Conservation (phyloP, 2,113 vertebrate genomes). For the Andinoacara biseriatus region DNA sequence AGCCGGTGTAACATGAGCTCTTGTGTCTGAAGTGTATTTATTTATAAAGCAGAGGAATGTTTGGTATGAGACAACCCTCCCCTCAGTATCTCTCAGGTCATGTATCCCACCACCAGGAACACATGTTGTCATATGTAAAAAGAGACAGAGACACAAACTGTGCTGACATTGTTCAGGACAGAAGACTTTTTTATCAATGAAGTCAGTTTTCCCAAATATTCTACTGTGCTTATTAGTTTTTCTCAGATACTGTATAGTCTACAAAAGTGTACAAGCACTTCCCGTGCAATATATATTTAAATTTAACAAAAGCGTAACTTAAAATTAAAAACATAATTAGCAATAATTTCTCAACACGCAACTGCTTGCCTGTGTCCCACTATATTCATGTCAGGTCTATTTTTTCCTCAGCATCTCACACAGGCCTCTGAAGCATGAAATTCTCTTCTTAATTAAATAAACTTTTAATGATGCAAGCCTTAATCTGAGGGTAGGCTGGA, state of each 20-base stretch:
- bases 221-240: background rate
- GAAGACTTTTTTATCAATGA: conserved; percentile 30
- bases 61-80: conserved; percentile 73
- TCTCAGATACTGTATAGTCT: background rate
- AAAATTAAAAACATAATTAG: background rate
- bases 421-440: background rate
- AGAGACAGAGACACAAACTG: conserved; percentile 29
- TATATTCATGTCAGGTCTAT: background rate
- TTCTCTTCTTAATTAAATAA: background rate
- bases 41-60: conserved; percentile 82
- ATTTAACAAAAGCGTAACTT: background rate
- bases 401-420: background rate
- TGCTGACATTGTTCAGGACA: conserved; percentile 57
- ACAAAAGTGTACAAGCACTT: background rate
- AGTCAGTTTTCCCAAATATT: background rate
- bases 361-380: background rate
- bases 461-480: conserved; percentile 1
- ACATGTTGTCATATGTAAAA: conserved; percentile 74
- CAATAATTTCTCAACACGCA: background rate
- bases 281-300: background rate
- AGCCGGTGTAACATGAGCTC: conserved; percentile 70
- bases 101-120: conserved; percentile 73
- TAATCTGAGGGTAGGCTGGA: background rate
- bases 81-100: conserved; percentile 70
- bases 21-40: conserved; percentile 76